These are phyloP conservation scores for Drosophila ustulata DNA, from an alignment of 2,888 invertebrate species.

Conservation along the genomic window DNA sequence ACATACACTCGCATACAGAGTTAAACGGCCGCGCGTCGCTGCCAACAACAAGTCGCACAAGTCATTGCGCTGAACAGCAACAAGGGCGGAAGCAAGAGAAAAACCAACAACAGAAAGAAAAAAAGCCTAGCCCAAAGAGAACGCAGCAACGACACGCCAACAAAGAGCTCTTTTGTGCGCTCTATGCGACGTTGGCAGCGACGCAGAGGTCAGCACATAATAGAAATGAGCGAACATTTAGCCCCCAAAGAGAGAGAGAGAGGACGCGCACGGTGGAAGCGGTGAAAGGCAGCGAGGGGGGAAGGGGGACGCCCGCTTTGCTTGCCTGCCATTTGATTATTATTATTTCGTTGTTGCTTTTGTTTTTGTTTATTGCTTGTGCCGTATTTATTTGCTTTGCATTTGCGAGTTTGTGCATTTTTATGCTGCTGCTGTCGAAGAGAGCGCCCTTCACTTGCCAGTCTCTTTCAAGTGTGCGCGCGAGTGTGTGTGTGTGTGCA, in stretches of 20 bases:
- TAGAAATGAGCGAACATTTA: slow-evolving; percentile 67
- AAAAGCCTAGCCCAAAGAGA: slow-evolving; percentile 52
- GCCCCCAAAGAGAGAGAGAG: slow-evolving; percentile 29
- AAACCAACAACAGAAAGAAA: slow-evolving; percentile 13
- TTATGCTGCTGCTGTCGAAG: slow-evolving; percentile 38
- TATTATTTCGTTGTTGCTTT: slow-evolving; percentile 32
- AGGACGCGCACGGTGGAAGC: too few relatives aligned
- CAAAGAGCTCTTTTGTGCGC: slow-evolving; percentile 47
- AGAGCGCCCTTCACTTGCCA: slow-evolving; percentile 70
- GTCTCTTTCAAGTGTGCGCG: slow-evolving; percentile 31
- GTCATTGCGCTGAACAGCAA: slow-evolving; percentile 66
- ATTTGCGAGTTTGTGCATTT: slow-evolving; percentile 28
- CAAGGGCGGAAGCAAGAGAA: slow-evolving; percentile 75
- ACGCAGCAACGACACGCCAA: slow-evolving; percentile 10
- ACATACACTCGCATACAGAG: slow-evolving; percentile 45
- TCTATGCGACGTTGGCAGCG: slow-evolving; percentile 47
- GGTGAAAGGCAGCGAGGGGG: neutral
- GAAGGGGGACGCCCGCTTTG: slow-evolving; percentile 31
- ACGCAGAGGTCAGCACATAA: slow-evolving; percentile 57
- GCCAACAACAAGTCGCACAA: slow-evolving; percentile 56
- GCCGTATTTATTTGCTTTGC: slow-evolving; percentile 7
- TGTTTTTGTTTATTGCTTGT: slow-evolving; percentile 12
- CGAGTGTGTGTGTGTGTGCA: slow-evolving; percentile 56
- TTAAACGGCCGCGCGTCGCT: slow-evolving; percentile 73
- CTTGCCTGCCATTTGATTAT: slow-evolving; percentile 58